Base-by-base conservation (phyloP, 2,888 invertebrate species). In the Cheilosia impressa region DNA sequence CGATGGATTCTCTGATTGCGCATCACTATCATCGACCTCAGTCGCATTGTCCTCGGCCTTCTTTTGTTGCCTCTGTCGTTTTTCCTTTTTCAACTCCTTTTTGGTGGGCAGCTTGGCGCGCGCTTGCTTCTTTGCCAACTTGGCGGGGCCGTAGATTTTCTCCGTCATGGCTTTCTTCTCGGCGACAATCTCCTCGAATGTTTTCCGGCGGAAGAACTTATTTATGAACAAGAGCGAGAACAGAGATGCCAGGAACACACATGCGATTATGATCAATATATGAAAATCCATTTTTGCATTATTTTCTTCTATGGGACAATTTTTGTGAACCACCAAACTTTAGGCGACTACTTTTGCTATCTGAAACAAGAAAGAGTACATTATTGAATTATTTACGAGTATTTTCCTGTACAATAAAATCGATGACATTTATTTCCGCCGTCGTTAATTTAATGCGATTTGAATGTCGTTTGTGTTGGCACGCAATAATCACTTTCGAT, bases 281-380 rank as follows among this genome's bases (percentile, higher is more conserved):
- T 92, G 91, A 80, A 92, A 90, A 89, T 92, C 92, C 92, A 92
- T 92, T 88, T 90, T 92, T 91, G 91, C 91, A 91, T 92, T 27
- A 91, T 84, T 90, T 90, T 89, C 81, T 80, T 90, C 81, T 76
- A 80, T 57, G 45, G 27, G 63, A 71, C 60, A 84, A 79, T 75
- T 83, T 63, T 58, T 52, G 2, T 52, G 24, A 58, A 73, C 57
- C 72, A 63, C 65, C 9, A 63, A 31, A 9, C 31, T 63, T 69
- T 50, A 78, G 65, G 68, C 60, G 71, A 83, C 38, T 69, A 10
- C 43, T 80, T 24, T 27, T 80, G 24, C 15, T 68, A 80, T 68
- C 85, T 85, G 81, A 31, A 85, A 85, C 38, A 76, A 80, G 15
- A 85, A 4, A 55, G 19, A 31, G 19, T 1, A 34, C 17, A 13